Evolutionary conservation across 2,888 invertebrate species (phyloP).

Genomic region (Himalopsyche anomala): DNA sequence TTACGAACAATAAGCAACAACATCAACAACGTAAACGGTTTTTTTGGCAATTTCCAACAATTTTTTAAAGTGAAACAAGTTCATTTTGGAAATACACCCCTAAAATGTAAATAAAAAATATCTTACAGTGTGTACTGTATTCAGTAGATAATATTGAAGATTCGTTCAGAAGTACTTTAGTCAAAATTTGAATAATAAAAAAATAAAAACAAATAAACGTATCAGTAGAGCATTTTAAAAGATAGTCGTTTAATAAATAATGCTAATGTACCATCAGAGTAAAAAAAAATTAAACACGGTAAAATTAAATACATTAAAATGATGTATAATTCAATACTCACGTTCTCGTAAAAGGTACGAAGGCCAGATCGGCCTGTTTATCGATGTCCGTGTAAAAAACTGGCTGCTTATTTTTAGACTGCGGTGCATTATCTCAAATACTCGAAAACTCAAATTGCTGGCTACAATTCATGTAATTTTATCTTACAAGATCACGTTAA

Average conservation of each 20-base stretch:
- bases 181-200: background rate
- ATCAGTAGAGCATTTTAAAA: background rate
- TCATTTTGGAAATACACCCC: too few species aligned
- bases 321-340: slow-evolving; percentile 24
- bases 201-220: background rate
- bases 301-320: slow-evolving; percentile 25
- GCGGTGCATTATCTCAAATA: slow-evolving; percentile 61
- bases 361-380: slow-evolving; percentile 22
- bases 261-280: background rate
- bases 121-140: background rate
- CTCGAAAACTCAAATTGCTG: slow-evolving; percentile 63
- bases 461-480: slow-evolving; percentile 63
- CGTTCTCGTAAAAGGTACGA: background rate
- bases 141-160: background rate
- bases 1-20: too few species aligned
- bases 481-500: slow-evolving; percentile 52
- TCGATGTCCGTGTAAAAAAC: slow-evolving; percentile 31
- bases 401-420: slow-evolving; percentile 35
- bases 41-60: too few species aligned
- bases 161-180: background rate
- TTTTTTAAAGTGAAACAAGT: too few species aligned
- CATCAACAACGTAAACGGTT: too few species aligned
- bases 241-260: background rate
- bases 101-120: background rate
- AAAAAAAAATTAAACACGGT: background rate